Base-by-base conservation (phyloP, 2,888 invertebrate genomes). In the Macroteleia sp. region DNA sequence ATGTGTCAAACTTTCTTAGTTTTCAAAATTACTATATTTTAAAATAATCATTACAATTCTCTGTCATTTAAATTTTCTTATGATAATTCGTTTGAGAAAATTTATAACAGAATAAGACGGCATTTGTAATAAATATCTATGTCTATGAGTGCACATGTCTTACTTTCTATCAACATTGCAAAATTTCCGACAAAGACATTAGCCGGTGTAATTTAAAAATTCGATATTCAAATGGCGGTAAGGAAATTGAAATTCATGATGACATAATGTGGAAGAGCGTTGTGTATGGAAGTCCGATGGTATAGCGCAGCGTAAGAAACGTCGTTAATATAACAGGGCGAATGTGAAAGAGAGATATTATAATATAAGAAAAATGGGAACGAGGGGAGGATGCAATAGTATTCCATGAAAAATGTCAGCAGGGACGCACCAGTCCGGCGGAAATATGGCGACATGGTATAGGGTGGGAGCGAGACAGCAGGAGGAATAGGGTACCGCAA, bases 321-420 rank as follows among this genome's bases (percentile, higher is more conserved):
- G 44, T 46, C 67, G 70, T 62, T 77, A 69, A 81, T 79, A 69
- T 70, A 73, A 69, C 61, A 36, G 32, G 42, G 66, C 61, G 59
- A 78, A 71, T 62, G 48, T 61, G 64, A 69, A 62, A 67, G 77
- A 73, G 61, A 66, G 69, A 76, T 78, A 81, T 80, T 81, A 81
- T 81, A 81, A 78, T 80, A 81, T 75, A 71, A 81, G 79, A 79
- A 81, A 81, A 81, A 74, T 74, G 78, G 66, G 32, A 76, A 50
- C 28, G 56, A 70, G 56, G 61, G 50, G 50, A 44, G 36, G 48
- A 14, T 19, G 22, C 19, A 28, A 64, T 79, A 82, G 79, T 78
- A 78, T 81, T 82, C 75, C 54, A 80, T 84, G 85, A 84, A 86
- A 85, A 85, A 86, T 86, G 83, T 82, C 59, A 64, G 54, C 36